phyloP scores from a whole-genome alignment of 2,797 vertebrate genomes.

The Synanceia verrucosa region DNA sequence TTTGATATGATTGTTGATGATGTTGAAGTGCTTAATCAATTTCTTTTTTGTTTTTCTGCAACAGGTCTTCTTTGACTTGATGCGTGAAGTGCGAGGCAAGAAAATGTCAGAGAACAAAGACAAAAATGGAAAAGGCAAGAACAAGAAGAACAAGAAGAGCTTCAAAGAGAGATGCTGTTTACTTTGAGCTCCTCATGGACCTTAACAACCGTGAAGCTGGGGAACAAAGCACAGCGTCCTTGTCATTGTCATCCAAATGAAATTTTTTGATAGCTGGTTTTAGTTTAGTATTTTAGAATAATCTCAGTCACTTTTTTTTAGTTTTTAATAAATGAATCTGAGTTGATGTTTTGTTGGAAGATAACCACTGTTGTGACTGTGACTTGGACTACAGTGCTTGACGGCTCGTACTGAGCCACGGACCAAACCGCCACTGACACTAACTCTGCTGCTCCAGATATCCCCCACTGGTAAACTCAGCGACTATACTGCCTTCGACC shows the following conservation, averaged over 20 bases:
- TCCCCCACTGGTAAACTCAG: slow-evolving; percentile 51
- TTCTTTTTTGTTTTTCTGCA: not conserved
- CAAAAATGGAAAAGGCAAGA: slow-evolving; percentile 97
- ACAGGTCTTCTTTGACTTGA: slow-evolving; percentile 98
- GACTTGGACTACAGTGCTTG: slow-evolving; percentile 65
- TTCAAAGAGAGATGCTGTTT: slow-evolving; percentile 97
- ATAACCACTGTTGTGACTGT: slow-evolving; percentile 65
- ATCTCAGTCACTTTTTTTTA: slow-evolving; percentile 40
- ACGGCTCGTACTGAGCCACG: slow-evolving; percentile 43
- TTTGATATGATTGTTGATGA: not conserved
- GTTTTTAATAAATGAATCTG: slow-evolving; percentile 46
- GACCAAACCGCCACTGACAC: slow-evolving; percentile 70
- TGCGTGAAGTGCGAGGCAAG: slow-evolving; percentile 97
- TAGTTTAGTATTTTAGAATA: slow-evolving; percentile 59
- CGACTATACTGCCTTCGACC: slow-evolving; percentile 51
- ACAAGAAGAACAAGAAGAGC: slow-evolving; percentile 96
- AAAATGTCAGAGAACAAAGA: slow-evolving; percentile 99
- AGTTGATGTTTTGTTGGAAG: slow-evolving; percentile 39
- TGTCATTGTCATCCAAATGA: slow-evolving; percentile 41
- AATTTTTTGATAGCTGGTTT: slow-evolving; percentile 55
- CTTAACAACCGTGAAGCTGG: slow-evolving; percentile 36
- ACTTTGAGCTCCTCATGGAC: slow-evolving; percentile 85
- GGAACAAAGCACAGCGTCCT: slow-evolving; percentile 47
- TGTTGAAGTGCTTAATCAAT: not conserved
- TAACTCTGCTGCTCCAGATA: slow-evolving; percentile 61